phyloP scores from a whole-genome alignment of 2,113 vertebrate species.

The Misgurnus anguillicaudatus region DNA sequence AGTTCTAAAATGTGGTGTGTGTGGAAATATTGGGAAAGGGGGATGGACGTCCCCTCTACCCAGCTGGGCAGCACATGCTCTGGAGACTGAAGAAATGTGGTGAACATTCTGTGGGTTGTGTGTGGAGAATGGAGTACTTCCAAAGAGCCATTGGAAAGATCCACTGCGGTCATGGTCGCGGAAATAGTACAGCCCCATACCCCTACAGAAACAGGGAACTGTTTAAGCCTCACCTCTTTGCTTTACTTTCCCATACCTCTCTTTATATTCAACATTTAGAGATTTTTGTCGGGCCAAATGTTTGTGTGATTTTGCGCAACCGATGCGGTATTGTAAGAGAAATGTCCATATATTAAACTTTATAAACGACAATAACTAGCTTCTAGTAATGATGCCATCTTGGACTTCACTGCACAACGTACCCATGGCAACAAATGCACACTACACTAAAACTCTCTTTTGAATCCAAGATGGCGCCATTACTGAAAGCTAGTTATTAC shows the following conservation, averaged over 20 bases:
- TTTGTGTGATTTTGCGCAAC: neutral
- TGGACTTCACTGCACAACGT: no score
- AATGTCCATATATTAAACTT: no score
- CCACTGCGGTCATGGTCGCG: conserved; percentile 72
- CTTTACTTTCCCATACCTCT: conserved; percentile 42
- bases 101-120: conserved; percentile 72
- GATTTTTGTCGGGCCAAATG: neutral
- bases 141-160: conserved; percentile 66
- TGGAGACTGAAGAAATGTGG: conserved; percentile 72
- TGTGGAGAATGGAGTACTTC: conserved; percentile 68
- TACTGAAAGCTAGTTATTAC: no score
- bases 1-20: conserved; percentile 28
- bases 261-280: no score
- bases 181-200: conserved; percentile 68
- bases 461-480: no score
- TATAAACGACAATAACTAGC: no score
- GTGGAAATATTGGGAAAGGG: conserved; percentile 33
- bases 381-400: no score
- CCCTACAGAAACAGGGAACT: conserved; percentile 61
- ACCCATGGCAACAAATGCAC: no score
- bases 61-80: conserved; percentile 77
- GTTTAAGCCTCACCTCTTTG: neutral
- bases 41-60: conserved; percentile 50
- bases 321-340: no score
- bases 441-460: no score